These are phyloP conservation scores for Clarias platycephalus DNA, from an alignment of 2,797 vertebrate genomes.

Conservation along the genomic window DNA sequence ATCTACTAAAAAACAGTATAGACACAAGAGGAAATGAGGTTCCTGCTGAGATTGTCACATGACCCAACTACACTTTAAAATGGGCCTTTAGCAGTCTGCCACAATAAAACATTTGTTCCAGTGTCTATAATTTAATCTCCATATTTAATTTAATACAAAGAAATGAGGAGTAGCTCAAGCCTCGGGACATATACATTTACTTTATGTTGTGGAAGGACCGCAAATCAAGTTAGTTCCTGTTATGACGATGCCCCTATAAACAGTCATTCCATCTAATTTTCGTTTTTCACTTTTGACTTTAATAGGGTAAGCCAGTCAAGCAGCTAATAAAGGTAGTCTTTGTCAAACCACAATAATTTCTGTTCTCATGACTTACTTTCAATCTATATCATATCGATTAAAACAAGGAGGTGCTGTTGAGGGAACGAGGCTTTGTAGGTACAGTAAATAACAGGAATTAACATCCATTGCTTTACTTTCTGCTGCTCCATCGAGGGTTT, in stretches of 20 bases:
- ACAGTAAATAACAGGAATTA: background rate
- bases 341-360: background rate
- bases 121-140: too few species aligned
- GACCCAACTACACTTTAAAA: too few species aligned
- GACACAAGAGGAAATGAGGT: too few species aligned
- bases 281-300: background rate
- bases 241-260: background rate
- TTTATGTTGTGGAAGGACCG: background rate
- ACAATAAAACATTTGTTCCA: too few species aligned
- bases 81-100: too few species aligned
- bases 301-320: background rate
- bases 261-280: background rate
- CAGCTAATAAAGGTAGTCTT: background rate
- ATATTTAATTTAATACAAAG: too few species aligned
- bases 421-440: background rate
- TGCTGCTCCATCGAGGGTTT: too few species aligned
- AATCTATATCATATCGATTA: background rate
- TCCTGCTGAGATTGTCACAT: too few species aligned
- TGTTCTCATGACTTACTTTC: background rate
- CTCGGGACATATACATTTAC: background rate
- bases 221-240: background rate
- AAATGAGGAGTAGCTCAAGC: background rate
- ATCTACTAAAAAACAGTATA: background rate
- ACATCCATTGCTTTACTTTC: too few species aligned
- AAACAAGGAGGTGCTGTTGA: background rate